Evolutionary conservation across 2,797 vertebrate genomes (phyloP), one percentile per base, ranked within the genome.

Genomic region (Bradypodion ventrale): DNA sequence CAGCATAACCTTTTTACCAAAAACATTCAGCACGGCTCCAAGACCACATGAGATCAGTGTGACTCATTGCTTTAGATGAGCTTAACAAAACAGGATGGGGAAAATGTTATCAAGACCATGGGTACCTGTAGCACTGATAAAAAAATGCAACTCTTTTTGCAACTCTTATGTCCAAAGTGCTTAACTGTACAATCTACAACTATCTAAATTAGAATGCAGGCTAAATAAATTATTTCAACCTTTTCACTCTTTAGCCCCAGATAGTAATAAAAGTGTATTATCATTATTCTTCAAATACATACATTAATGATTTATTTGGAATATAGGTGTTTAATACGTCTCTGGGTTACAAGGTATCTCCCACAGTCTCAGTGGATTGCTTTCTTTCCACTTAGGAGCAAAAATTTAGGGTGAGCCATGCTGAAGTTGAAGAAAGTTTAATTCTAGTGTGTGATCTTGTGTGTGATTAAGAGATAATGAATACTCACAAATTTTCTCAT

Each of bases 1-100:
- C 91, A 92, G 88, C 83, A 77, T 82, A 75, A 75, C 69, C 77
- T 29, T 77, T 89, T 52, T 29, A 78, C 82, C 60, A 83, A 73
- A 83, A 89, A 44, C 70, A 87, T 23, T 37, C 65, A 81, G 76
- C 73, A 68, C 80, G 72, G 62, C 78, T 66, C 40, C 73, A 68
- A n/a, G 66, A n/a, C 66, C 42, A 9, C 16, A 42, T 52, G 35
- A 70, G 32, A 75, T 75, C 46, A 75, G 32, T 66, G 35, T 2
- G n/a, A 46, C 62, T 78, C 75, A 60, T 44, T 68, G 84, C 78
- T 68, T 85, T 75, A 59, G 37, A 40, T 35, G 59, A 80, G 23
- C 72, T 37, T 78, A 80, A 78, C 40, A 77, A 70, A 77, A 83
- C 29, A 60, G 42, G 68, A 77, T 27, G 59, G 44, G 7, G 56